These are phyloP conservation scores for Canis aureus DNA, from an alignment of 2,113 vertebrate genomes.

Conservation along the genomic window DNA sequence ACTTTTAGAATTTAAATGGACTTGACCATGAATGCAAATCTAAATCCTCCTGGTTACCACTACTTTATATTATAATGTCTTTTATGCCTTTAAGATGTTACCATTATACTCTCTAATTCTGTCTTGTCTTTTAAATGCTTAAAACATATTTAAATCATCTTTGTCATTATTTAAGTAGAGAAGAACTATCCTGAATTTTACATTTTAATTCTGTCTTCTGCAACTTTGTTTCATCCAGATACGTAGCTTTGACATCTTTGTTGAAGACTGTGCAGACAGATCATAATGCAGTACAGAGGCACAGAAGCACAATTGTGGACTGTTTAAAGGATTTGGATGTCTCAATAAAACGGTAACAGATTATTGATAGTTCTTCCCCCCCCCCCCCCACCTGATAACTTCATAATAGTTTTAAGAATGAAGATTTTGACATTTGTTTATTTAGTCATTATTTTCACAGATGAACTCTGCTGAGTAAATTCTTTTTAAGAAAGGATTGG, in stretches of 20 bases:
- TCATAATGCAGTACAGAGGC: conserved; percentile 98
- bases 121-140: conserved; percentile 37
- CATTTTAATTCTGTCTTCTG: conserved; percentile 48
- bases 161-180: conserved; percentile 35
- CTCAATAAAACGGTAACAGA: conserved; percentile 96
- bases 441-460: conserved; percentile 38
- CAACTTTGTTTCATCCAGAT: conserved; percentile 85
- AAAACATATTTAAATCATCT: neutral
- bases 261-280: conserved; percentile 99
- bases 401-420: conserved; percentile 27
- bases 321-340: conserved; percentile 99
- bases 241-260: conserved; percentile 98
- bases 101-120: neutral
- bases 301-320: conserved; percentile 99
- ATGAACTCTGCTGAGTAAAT: neutral
- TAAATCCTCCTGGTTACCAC: neutral
- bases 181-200: conserved; percentile 20
- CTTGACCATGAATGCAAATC: conserved; percentile 2
- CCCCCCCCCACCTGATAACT: neutral
- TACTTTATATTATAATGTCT: neutral
- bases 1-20: conserved; percentile 48
- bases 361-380: neutral
- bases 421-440: neutral
- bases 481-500: conserved; percentile 32
- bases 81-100: neutral